A percentile compares a stretch with the other conserved stretches of the same genome.
These are phyloP conservation scores for Bostrychus sinensis DNA, from an alignment of 2,113 vertebrate genomes.

Conservation along the genomic window DNA sequence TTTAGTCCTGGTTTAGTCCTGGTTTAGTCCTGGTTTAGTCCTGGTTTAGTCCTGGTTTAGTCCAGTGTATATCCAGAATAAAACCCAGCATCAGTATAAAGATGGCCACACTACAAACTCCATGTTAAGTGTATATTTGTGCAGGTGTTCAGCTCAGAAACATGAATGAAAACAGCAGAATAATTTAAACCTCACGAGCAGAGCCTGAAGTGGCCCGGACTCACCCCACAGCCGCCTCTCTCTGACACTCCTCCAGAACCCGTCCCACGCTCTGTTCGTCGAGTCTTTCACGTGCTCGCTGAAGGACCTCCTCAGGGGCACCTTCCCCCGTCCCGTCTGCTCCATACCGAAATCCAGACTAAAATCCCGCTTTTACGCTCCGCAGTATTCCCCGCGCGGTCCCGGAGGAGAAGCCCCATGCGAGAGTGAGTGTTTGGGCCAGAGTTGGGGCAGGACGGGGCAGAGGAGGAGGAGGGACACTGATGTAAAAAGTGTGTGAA, in stretches of 20 bases:
- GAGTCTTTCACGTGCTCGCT: slow-evolving; percentile 83
- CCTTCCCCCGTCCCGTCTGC: slow-evolving; percentile 14
- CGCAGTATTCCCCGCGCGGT: neutral
- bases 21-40: no score
- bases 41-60: no score
- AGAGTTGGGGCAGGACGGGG: slow-evolving; percentile 17
- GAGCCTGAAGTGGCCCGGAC: no score
- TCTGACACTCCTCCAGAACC: slow-evolving; percentile 83
- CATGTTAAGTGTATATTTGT: no score
- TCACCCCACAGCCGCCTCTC: slow-evolving; percentile 84
- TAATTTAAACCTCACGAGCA: no score
- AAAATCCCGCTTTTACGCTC: neutral
- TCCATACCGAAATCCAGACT: slow-evolving; percentile 70
- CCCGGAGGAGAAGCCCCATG: slow-evolving; percentile 3
- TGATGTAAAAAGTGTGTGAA: slow-evolving; percentile 70
- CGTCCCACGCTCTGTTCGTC: slow-evolving; percentile 81
- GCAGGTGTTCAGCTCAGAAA: no score
- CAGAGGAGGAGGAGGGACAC: slow-evolving; percentile 20
- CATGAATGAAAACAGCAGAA: no score
- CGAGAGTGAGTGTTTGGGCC: slow-evolving; percentile 32
- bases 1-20: no score
- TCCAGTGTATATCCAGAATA: no score
- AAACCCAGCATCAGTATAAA: no score
- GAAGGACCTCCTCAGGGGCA: slow-evolving; percentile 79
- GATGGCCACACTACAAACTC: no score